Evolutionary conservation across 2,113 vertebrate genomes (phyloP), one percentile per base, ranked within the genome.

Genomic region (Gymnogyps californianus): DNA sequence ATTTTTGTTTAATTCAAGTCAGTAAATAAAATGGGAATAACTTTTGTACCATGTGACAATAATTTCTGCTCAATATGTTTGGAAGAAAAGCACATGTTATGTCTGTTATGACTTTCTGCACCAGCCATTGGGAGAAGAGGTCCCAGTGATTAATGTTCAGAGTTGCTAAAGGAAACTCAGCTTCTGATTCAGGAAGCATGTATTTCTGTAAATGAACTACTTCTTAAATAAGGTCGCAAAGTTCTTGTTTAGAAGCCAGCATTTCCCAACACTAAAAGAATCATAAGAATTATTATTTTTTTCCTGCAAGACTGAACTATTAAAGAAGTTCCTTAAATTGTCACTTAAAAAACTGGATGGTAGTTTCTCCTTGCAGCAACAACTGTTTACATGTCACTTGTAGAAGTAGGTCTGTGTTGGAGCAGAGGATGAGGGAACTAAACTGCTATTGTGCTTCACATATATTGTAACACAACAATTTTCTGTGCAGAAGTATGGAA

Each of bases 21-120:
- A 69, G 78, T 87, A 97, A 98, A 98, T 97, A 96, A 98, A 98
- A 96, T 59, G 26, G 86, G 67, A 98, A 69, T 83, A 64, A 96
- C 81, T 83, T 90, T 90, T 93, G 78, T 97, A 95, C 64, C 89
- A 88, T n/a, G 69, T 75, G 38, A 55, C 77, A 86, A 62, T 83
- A 88, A 87, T 83, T 79, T 93, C 74, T 93, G 34, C 83, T 92
- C 88, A 71, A 11, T 90, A 52, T 58, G 89, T 95, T 76, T 94
- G 76, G 74, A 93, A 75, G 76, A 83, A 95, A 91, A 94, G 46
- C 29, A 72, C 13, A 7, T 40, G 11, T 36, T 94, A 28, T 25
- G 8, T 74, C 89, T 92, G 29, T 71, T 93, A 31, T 2, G 9
- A 80, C 80, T 97, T 89, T 92, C 72, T 97, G 74, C 79, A 85